Conservation (phyloP, 2,797 vertebrate species). For the Crotalus adamanteus region DNA sequence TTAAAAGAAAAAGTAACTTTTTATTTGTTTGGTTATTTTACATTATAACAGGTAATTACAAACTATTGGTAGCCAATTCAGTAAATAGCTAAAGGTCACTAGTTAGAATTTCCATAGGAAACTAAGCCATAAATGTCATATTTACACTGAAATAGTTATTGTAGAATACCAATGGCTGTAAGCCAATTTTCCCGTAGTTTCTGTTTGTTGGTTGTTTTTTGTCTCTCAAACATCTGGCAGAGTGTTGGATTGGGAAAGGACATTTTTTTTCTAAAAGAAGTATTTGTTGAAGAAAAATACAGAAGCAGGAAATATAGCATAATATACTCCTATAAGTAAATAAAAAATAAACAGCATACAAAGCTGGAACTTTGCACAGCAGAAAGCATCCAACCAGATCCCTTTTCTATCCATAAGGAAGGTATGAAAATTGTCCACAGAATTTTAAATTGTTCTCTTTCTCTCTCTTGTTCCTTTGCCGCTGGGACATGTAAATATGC, state of each 20-base stretch:
- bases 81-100: constrained; percentile 55
- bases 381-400: constrained; percentile 8
- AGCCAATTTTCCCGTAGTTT: constrained; percentile 12
- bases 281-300: constrained; percentile 4
- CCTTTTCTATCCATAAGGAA: constrained; percentile 26
- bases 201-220: not conserved
- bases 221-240: not conserved
- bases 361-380: constrained; percentile 9
- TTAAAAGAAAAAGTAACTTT: not conserved
- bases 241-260: not conserved
- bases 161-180: constrained; percentile 24
- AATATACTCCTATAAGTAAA: constrained; percentile 10
- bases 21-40: not conserved
- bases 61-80: constrained; percentile 39
- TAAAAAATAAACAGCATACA: constrained; percentile 34
- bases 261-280: not conserved
- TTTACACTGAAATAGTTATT: constrained; percentile 57
- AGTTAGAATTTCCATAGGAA: constrained; percentile 45
- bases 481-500: constrained; percentile 56
- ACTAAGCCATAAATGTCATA: constrained; percentile 53
- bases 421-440: constrained; percentile 49
- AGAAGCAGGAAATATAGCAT: constrained; percentile 4
- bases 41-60: constrained; percentile 30
- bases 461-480: constrained; percentile 25
- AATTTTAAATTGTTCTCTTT: constrained; percentile 62